A percentile compares a stretch with the other conserved stretches of the same genome.
These are phyloP conservation scores for Nasonia giraulti DNA, from an alignment of 1,140 invertebrate species.

Conservation along the genomic window DNA sequence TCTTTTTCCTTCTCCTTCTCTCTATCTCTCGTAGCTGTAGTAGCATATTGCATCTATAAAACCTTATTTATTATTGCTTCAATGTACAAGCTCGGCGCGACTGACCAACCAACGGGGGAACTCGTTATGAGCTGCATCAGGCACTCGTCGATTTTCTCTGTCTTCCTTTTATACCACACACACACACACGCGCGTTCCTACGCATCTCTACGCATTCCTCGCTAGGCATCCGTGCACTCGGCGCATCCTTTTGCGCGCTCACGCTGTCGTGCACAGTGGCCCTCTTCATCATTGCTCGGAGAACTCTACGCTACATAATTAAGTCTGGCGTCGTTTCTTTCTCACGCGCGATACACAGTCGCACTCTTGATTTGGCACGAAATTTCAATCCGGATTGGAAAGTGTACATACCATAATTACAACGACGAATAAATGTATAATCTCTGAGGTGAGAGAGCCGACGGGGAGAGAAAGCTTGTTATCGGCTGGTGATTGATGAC, in stretches of 20 bases:
- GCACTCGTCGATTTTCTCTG: constrained; percentile 2
- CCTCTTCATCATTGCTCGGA: too few species aligned
- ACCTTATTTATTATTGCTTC: constrained; percentile 67
- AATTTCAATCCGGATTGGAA: too few species aligned
- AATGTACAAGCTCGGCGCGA: constrained; percentile 63
- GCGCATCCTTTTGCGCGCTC: too few species aligned
- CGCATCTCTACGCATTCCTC: neutral
- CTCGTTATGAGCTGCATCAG: constrained; percentile 17
- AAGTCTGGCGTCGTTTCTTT: too few species aligned
- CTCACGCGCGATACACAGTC: neutral
- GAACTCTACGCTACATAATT: neutral
- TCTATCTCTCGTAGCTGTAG: neutral
- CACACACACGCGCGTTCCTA: too few species aligned
- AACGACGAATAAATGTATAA: neutral
- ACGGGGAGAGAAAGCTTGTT: neutral
- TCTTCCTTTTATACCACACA: neutral
- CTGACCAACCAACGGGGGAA: constrained; percentile 24
- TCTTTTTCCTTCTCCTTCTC: neutral
- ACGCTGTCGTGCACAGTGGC: too few species aligned
- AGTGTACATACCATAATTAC: too few species aligned
- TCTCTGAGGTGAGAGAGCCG: neutral
- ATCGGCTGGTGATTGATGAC: neutral
- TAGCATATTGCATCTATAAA: constrained; percentile 55
- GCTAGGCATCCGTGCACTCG: neutral
- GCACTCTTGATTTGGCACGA: neutral